Evolutionary conservation across 2,797 vertebrate genomes (phyloP).

Genomic region (Hafferia zeledoni): DNA sequence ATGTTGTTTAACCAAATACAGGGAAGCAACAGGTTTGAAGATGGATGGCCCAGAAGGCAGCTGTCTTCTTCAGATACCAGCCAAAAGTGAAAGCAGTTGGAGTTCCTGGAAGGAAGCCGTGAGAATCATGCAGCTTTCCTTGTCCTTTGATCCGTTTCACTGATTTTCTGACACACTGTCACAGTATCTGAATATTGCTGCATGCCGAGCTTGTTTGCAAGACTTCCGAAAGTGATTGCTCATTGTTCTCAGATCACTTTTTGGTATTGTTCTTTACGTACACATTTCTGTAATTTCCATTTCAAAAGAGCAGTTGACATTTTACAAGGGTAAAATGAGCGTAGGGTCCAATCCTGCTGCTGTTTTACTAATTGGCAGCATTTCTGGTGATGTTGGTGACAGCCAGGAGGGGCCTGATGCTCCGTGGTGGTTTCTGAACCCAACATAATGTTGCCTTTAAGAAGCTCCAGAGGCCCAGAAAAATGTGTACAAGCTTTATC

Average conservation of each 20-base stretch:
- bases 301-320: background rate
- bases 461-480: background rate
- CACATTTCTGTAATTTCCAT: background rate
- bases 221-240: background rate
- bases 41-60: background rate
- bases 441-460: background rate
- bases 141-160: fast-evolving
- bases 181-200: background rate
- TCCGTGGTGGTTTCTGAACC: background rate
- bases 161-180: background rate
- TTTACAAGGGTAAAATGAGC: background rate
- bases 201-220: fast-evolving
- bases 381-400: background rate
- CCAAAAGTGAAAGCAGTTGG: background rate
- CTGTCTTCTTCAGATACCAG: background rate
- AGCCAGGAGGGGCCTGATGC: background rate
- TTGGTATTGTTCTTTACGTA: background rate
- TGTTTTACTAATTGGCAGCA: fast-evolving
- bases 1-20: background rate
- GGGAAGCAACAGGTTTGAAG: slow-evolving; percentile 32
- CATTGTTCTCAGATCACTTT: background rate
- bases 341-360: background rate
- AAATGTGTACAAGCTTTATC: background rate
- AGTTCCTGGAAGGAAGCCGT: background rate
- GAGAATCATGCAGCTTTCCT: background rate